Conservation (phyloP, 2,888 invertebrate genomes). For the Apeira syringaria region DNA sequence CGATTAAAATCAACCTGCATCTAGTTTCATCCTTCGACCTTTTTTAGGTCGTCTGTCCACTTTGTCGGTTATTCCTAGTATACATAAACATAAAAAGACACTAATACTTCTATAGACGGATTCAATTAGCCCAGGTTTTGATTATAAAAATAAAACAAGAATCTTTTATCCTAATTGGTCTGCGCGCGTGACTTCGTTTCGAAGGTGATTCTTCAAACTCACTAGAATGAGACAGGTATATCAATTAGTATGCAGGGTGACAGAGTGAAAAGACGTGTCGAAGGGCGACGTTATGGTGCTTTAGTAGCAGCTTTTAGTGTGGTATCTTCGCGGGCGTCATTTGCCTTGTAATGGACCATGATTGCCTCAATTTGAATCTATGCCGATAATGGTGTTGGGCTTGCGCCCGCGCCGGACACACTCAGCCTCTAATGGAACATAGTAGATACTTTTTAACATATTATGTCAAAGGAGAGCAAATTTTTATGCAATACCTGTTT, state of each 20-base stretch:
- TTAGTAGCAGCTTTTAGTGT: constrained; percentile 53
- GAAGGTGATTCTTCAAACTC: constrained; percentile 50
- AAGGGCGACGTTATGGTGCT: constrained; percentile 54
- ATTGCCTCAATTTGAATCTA: constrained; percentile 70
- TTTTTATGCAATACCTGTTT: too few relatives aligned
- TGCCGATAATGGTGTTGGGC: constrained; percentile 51
- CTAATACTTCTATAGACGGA: constrained; percentile 2
- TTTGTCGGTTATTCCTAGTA: too few relatives aligned
- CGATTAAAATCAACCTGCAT: too few relatives aligned
- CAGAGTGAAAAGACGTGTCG: constrained; percentile 39
- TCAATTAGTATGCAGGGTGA: constrained; percentile 33
- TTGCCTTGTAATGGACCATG: constrained; percentile 66
- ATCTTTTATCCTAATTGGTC: constrained; percentile 53
- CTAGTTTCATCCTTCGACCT: too few relatives aligned
- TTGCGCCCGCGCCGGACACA: constrained; percentile 30
- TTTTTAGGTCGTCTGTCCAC: too few relatives aligned
- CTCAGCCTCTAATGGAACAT: too few relatives aligned
- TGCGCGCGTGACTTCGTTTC: constrained; percentile 65
- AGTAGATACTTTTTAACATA: too few relatives aligned
- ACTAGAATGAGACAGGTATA: constrained; percentile 43
- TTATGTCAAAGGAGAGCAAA: too few relatives aligned
- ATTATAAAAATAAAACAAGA: constrained; percentile 31
- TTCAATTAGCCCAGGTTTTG: constrained; percentile 19
- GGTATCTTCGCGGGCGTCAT: constrained; percentile 64
- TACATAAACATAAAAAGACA: too few relatives aligned